Conservation (phyloP, 2,113 vertebrate genomes). For the Catagonus wagneri region DNA sequence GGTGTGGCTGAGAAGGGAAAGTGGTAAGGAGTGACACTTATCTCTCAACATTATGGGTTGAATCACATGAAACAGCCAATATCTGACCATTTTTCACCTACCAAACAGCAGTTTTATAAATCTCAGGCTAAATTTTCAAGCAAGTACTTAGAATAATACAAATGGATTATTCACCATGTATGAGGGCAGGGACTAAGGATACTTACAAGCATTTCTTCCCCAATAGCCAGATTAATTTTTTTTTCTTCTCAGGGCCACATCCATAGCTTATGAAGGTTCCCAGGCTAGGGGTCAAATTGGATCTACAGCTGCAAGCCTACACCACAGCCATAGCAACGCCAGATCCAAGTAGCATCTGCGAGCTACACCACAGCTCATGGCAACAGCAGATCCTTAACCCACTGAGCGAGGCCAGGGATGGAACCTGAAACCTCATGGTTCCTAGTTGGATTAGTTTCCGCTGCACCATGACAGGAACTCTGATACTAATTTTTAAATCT, state of each 20-base stretch:
- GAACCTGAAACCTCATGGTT: too few species aligned
- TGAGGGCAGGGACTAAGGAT: not conserved
- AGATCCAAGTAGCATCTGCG: too few species aligned
- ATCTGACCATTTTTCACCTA: not conserved
- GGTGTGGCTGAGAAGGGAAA: not conserved
- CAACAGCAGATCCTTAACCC: too few species aligned
- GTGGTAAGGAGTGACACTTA: not conserved
- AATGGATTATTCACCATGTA: not conserved
- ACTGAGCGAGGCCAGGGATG: too few species aligned
- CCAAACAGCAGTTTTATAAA: not conserved
- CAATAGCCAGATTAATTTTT: not conserved
- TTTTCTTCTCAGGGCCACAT: too few species aligned
- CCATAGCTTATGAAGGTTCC: too few species aligned
- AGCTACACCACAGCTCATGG: too few species aligned
- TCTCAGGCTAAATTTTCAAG: not conserved
- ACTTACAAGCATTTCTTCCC: not conserved
- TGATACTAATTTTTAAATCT: constrained; percentile 4
- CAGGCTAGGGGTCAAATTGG: too few species aligned
- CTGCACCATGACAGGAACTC: too few species aligned
- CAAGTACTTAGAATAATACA: not conserved
- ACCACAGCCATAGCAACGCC: too few species aligned
- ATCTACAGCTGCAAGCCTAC: too few species aligned
- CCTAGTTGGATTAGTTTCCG: too few species aligned
- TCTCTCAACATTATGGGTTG: not conserved
- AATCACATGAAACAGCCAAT: not conserved